Conservation (phyloP, 2,888 invertebrate genomes). For the Eilema depressum region DNA sequence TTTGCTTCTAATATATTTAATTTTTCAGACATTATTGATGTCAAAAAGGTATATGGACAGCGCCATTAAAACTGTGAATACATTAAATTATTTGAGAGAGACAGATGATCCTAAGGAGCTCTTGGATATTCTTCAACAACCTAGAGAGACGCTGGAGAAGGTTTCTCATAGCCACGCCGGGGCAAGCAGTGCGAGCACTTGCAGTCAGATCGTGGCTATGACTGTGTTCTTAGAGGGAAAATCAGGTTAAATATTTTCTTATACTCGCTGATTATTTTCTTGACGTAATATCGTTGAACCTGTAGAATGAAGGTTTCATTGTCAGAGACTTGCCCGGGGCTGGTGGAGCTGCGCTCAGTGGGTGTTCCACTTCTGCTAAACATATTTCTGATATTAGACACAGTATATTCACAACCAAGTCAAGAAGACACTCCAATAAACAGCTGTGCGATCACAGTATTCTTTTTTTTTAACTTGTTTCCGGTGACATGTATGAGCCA, state of each 20-base stretch:
- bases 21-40: slow-evolving; percentile 60
- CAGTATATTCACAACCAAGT: no score
- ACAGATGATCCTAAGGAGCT: slow-evolving; percentile 59
- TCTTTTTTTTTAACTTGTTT: not conserved
- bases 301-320: not conserved
- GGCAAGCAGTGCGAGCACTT: slow-evolving; percentile 81
- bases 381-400: no score
- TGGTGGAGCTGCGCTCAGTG: no score
- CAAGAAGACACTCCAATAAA: not conserved
- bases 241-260: slow-evolving; percentile 63
- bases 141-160: slow-evolving; percentile 52
- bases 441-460: no score
- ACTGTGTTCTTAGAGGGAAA: slow-evolving; percentile 82
- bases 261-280: not conserved
- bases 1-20: not conserved
- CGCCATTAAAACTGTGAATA: slow-evolving; percentile 61
- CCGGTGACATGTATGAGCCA: not conserved
- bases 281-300: no score
- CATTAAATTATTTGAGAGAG: slow-evolving; percentile 64
- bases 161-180: slow-evolving; percentile 73
- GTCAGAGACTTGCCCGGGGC: no score
- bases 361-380: no score
- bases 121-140: slow-evolving; percentile 64
- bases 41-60: slow-evolving; percentile 64
- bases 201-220: slow-evolving; percentile 87